A percentile compares a stretch with the other conserved stretches of the same genome.
Conservation (phyloP, 1,140 invertebrate species). For the Alviniconcha marisindica region DNA sequence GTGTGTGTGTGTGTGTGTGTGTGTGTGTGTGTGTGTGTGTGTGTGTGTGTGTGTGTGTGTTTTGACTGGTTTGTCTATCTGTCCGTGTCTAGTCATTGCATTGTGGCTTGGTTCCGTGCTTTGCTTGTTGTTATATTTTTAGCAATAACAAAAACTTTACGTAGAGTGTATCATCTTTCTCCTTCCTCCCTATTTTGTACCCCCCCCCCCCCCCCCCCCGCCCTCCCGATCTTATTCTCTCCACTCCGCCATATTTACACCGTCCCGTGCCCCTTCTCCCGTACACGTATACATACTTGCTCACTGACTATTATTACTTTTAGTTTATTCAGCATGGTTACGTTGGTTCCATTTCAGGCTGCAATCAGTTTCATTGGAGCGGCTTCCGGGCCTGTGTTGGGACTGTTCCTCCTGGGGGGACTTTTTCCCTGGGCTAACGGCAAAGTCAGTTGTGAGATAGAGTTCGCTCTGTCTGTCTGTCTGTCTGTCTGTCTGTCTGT, state of each 20-base stretch:
- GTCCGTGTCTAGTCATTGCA: not conserved
- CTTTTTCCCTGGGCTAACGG: constrained; percentile 73
- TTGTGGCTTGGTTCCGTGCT: not conserved
- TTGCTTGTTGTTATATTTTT: no score
- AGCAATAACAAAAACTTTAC: no score
- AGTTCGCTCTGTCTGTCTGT: no score
- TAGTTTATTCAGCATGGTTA: no score
- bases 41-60: not conserved
- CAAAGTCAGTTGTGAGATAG: constrained; percentile 67
- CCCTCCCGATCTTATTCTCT: no score
- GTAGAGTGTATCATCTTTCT: no score
- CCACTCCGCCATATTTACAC: no score
- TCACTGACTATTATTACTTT: no score
- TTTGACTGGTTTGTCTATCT: not conserved
- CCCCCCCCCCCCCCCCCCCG: no score
- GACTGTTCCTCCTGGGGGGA: constrained; percentile 73
- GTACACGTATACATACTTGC: no score
- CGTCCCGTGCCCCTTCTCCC: no score
- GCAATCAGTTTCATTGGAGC: constrained; percentile 73
- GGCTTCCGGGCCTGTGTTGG: constrained; percentile 70
- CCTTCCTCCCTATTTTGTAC: no score
- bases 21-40: not conserved
- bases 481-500: not conserved
- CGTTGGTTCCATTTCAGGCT: constrained; percentile 58
- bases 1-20: not conserved